A percentile compares a stretch with the other conserved stretches of the same genome.
Evolutionary conservation across 2,888 invertebrate species (phyloP).

Genomic region (Ernsta delagoae): DNA sequence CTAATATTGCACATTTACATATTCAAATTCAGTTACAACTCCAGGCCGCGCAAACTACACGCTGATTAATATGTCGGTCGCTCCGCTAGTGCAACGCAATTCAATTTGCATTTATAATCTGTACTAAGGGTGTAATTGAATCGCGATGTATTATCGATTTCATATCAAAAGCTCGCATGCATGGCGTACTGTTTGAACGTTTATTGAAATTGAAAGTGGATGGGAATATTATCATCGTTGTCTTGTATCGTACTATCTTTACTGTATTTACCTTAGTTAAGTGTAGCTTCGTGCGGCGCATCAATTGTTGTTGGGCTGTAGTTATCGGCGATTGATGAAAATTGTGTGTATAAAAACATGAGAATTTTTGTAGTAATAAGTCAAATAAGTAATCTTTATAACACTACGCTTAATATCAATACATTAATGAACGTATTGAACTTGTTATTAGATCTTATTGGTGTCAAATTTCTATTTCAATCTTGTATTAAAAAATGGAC

Average conservation of each 20-base stretch:
- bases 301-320: no score
- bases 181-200: slow-evolving; percentile 14
- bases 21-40: slow-evolving; percentile 33
- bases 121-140: slow-evolving; percentile 36
- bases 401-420: no score
- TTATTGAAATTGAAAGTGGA: slow-evolving; percentile 7
- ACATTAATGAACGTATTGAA: no score
- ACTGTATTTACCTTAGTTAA: neutral
- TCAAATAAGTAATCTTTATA: no score
- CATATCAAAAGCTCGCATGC: slow-evolving; percentile 33
- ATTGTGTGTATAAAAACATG: no score
- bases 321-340: no score
- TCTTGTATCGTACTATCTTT: neutral
- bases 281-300: no score
- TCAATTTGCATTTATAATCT: slow-evolving; percentile 37
- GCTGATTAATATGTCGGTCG: slow-evolving; percentile 35
- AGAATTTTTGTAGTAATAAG: no score
- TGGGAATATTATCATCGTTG: neutral
- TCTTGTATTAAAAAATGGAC: no score
- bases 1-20: slow-evolving; percentile 24
- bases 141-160: slow-evolving; percentile 35
- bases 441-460: no score
- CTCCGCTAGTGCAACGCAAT: slow-evolving; percentile 30
- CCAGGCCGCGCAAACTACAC: slow-evolving; percentile 32
- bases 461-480: no score